Evolutionary conservation across 2,113 vertebrate species (phyloP), one percentile per base, ranked within the genome.

Genomic region (Thymallus thymallus): DNA sequence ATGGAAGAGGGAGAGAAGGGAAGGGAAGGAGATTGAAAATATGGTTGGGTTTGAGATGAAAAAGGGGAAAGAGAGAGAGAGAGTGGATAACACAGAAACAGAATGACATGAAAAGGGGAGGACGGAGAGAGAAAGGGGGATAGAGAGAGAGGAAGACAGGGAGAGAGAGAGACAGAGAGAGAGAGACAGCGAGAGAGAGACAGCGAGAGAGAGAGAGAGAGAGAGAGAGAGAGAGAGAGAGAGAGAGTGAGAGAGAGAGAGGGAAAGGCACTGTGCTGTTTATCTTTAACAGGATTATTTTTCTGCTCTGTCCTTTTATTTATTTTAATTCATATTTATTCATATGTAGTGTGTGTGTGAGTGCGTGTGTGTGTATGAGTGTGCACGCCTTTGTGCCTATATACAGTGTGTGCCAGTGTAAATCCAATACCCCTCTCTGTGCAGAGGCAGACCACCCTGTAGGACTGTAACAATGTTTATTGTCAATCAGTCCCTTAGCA

Each of bases 271-370:
- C 82, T 73, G 79, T 75, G 75, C 86, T 89, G 87, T 90, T 91
- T 92, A 91, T 91, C 87, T 87, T 84, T 89, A 91, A 91, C 89
- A 89, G 88, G 88, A 91, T 92, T 91, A 91, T 85, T 85, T 73
- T 22, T 56, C 76, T 73, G 80, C 76, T 80, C 81, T 82, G 76
- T 78, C 84, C 83, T 79, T 84, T 89, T 87, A 89, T 91, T 89
- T 89, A 89, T 88, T 88, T 83, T 78, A 86, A 86, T 84, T 73
- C 86, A 84, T 89, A 89, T 89, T 87, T 90, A 85, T 90, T 90
- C 80, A 86, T 84, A 86, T 85, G 80, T 84, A 89, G 18, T 73
- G 32, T 68, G 65, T 68, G 65, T 58, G 55, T 58, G 30, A 29
- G 45, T 68, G 45, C 45, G 46, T 60, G 23, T 67, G 48, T 60